Conservation (phyloP, 2,888 invertebrate species). For the Drosophila borborema region DNA sequence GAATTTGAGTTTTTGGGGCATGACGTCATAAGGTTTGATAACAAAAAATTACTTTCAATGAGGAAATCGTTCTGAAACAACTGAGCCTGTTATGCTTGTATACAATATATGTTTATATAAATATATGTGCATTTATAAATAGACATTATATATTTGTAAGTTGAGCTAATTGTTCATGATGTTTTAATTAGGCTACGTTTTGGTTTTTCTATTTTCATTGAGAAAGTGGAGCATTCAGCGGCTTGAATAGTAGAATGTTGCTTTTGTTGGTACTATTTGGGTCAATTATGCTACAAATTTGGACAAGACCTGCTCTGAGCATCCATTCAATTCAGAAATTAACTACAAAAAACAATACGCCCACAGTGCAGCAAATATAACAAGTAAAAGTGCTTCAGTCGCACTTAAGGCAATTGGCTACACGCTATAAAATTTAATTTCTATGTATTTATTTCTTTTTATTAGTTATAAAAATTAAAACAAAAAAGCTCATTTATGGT, state of each 20-base stretch:
- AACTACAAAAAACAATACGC: conserved; percentile 18
- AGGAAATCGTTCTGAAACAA: background rate
- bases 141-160: background rate
- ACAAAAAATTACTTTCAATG: background rate
- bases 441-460: background rate
- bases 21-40: conserved; percentile 29
- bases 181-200: conserved; percentile 32
- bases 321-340: conserved; percentile 26
- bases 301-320: conserved; percentile 24
- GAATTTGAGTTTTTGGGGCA: background rate
- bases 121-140: no score
- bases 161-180: conserved; percentile 21
- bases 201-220: conserved; percentile 20
- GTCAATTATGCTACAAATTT: conserved; percentile 49
- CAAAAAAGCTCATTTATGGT: background rate
- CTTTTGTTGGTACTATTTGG: conserved; percentile 35
- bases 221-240: conserved; percentile 34
- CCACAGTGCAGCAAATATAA: conserved; percentile 28
- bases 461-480: background rate
- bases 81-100: background rate
- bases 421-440: background rate
- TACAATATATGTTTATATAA: background rate
- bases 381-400: conserved; percentile 5
- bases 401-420: conserved; percentile 4
- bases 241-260: conserved; percentile 10